Evolutionary conservation across 1,140 invertebrate species (phyloP).

Genomic region (Harpegnathos saltator): DNA sequence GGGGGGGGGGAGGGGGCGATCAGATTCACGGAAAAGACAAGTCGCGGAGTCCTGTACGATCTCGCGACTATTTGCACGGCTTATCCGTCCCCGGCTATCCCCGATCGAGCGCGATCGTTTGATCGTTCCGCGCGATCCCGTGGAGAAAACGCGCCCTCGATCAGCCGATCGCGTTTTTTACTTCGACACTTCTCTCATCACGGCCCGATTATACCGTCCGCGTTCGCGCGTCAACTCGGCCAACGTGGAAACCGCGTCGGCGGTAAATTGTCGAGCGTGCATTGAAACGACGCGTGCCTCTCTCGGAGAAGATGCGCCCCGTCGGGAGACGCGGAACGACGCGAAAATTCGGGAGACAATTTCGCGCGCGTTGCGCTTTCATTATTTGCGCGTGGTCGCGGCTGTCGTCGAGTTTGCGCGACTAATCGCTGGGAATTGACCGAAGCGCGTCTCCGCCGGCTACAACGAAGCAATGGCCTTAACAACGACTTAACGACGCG

Average conservation of each 20-base stretch:
- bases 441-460: slow-evolving; percentile 41
- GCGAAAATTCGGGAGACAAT: neutral
- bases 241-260: too few species aligned
- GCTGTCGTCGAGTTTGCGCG: slow-evolving; percentile 41
- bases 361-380: neutral
- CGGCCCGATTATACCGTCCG: too few species aligned
- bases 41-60: slow-evolving; percentile 54
- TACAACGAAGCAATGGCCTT: slow-evolving; percentile 69
- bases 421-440: slow-evolving; percentile 69
- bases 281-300: too few species aligned
- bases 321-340: neutral
- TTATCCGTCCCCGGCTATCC: neutral
- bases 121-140: slow-evolving; percentile 41
- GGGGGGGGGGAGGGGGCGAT: slow-evolving; percentile 41
- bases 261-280: too few species aligned
- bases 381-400: slow-evolving; percentile 11
- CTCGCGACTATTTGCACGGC: slow-evolving; percentile 43
- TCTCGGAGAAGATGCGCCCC: too few species aligned
- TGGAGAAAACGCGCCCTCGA: slow-evolving; percentile 28
- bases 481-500: slow-evolving; percentile 72
- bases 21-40: slow-evolving; percentile 75
- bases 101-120: neutral
- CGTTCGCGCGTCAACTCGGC: too few species aligned
- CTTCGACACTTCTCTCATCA: too few species aligned
- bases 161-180: neutral